These are phyloP conservation scores for Ctenodactylus gundi DNA, from an alignment of 2,113 vertebrate genomes.

Conservation along the genomic window DNA sequence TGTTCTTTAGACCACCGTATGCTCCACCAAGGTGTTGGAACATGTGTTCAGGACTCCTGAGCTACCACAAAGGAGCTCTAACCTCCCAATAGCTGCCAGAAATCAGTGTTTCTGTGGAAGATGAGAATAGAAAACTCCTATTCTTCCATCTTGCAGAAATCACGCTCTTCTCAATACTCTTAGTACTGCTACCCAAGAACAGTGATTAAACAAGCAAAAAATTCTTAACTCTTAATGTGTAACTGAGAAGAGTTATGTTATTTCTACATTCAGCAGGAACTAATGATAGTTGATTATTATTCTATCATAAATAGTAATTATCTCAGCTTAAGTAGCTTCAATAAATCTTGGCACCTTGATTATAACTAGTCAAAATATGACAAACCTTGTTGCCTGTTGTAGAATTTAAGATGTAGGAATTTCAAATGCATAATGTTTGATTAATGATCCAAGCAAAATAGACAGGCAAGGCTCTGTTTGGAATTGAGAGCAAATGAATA, in stretches of 20 bases:
- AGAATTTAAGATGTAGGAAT: background rate
- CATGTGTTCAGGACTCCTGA: no score
- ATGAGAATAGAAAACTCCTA: background rate
- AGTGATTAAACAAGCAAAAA: background rate
- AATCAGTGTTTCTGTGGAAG: background rate
- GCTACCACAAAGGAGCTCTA: background rate
- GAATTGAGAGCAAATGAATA: background rate
- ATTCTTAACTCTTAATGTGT: background rate
- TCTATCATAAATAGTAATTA: background rate
- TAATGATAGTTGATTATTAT: background rate
- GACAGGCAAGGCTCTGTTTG: background rate
- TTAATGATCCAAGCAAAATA: constrained; percentile 8
- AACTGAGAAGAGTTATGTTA: background rate
- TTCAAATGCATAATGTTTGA: constrained; percentile 4
- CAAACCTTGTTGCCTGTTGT: background rate
- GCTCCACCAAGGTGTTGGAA: background rate
- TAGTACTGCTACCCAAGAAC: background rate
- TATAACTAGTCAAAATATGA: constrained; percentile 43
- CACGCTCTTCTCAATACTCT: background rate
- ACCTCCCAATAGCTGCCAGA: background rate
- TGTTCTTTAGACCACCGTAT: background rate
- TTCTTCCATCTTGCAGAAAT: background rate
- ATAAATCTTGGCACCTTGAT: constrained; percentile 37
- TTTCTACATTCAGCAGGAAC: background rate
- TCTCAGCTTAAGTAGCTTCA: constrained; percentile 39